Base-by-base conservation (phyloP, 30 jellyfish, hydroid and myxozoan genomes). In the Mastigias papua region DNA sequence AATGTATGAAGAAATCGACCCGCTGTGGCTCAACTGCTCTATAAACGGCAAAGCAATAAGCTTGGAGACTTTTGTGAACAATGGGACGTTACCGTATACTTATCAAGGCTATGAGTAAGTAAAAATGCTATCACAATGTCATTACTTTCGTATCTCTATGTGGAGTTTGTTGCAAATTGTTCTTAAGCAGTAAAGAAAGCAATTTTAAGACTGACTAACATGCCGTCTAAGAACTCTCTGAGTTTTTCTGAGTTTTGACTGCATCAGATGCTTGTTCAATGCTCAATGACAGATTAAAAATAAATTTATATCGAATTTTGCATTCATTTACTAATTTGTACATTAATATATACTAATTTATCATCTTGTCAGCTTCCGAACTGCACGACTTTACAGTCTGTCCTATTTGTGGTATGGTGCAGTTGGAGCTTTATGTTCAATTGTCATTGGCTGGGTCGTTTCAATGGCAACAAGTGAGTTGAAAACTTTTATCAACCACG, bases 371-470 rank as follows among this genome's bases (percentile, higher is more conserved):
- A 83, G 92, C 69, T 48, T 83, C 62, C 86, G 81, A 0, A 26
- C 76, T 65, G 92, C 92, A 15, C 69, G 70, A 26, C 71, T 83
- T 10, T 83, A 83, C 86, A 83, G 86, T 16, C 50, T 83, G 70
- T 83, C 92, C 1, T 78, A 69, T 48, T 33, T 67, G 30, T 83
- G 92, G 92, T 73, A 69, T 83, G 92, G 92, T 50, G 82, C 66
- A 1, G 75, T 83, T 71, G 92, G 92, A 20, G 80, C 80, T 22
- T 62, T 54, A 30, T 35, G 75, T 21, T 28, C 86, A 19, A 17
- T 83, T 30, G n/a, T 83, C 51, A 49, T 83, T 54, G 92, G 92
- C 46, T 83, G 86, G 92, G 32, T 70, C 1, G 92, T 42, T 16
- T 83, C 92, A 4, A 4, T 83, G 5, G 88, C 69, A 25, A 58